Evolutionary conservation across 1,140 invertebrate genomes (phyloP), one percentile per base, ranked within the genome.

Genomic region (Pararge aegeria): DNA sequence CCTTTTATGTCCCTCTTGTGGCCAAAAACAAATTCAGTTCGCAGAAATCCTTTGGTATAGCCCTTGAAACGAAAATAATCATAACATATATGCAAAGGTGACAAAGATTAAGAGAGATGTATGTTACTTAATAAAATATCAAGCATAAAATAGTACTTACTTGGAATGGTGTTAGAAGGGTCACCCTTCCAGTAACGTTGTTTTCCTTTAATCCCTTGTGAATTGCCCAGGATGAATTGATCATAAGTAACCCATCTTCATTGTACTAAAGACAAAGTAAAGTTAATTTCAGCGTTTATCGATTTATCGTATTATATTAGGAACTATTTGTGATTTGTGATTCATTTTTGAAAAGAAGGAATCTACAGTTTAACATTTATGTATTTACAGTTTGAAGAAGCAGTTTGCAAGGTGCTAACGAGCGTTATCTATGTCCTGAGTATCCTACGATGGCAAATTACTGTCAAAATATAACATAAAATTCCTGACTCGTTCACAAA

Each of bases 31-130:
- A 95, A 91, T 58, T 93, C 92, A 12, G 94, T 94, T 3, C 91
- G 91, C 10, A 96, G 75, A 12, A 93, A 91, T 3, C 93, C 94
- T 66, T 91, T 93, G 13, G 85, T 92, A 61, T 95, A 95, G 20
- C 93, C 94, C 69, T 92, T 3, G 30, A 10, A 12, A 34, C 3
- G 7, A 34, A 34, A 3, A 12, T 37, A 37, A 42, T 18, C n/a
- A n/a, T n/a, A n/a, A n/a, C n/a, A n/a, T n/a, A n/a, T n/a, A n/a
- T n/a, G n/a, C n/a, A n/a, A n/a, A n/a, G n/a, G n/a, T n/a, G n/a
- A n/a, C n/a, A n/a, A 21, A 20, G 44, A 21, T 5, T 21, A 34
- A 30, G 10, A 12, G 1, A 34, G 30, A 12, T 3, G n/a, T 12
- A 34, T 2, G 1, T 6, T 12, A 3, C 2, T 34, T 12, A 12